These are phyloP conservation scores for Caenorhabditis sinica DNA, from an alignment of 2,888 invertebrate genomes.

Conservation along the genomic window DNA sequence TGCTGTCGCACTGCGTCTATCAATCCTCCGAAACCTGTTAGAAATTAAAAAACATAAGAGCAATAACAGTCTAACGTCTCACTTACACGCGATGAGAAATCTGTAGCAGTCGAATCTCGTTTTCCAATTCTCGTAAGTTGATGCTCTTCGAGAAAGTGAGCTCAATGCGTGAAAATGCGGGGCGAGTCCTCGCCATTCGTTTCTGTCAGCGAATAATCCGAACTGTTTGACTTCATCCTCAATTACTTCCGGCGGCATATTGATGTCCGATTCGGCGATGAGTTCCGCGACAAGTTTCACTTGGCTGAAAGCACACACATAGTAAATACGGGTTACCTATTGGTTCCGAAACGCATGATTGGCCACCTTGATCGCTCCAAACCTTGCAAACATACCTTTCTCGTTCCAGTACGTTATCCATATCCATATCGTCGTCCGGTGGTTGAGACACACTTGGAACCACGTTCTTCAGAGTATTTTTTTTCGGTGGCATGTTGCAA, in stretches of 20 bases:
- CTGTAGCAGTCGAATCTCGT: constrained; percentile 38
- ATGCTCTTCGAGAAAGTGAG: constrained; percentile 40
- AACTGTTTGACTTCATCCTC: constrained; percentile 38
- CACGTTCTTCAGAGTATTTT: not conserved
- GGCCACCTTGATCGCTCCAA: too few species aligned
- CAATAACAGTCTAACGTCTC: too few species aligned
- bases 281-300: constrained; percentile 53
- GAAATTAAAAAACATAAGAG: not conserved
- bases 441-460: not conserved
- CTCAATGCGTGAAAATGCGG: constrained; percentile 4
- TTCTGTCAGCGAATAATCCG: constrained; percentile 6
- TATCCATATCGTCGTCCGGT: not conserved
- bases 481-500: not conserved
- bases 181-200: constrained; percentile 51
- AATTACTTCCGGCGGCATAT: constrained; percentile 32
- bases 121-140: constrained; percentile 57
- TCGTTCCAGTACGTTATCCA: not conserved
- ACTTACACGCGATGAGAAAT: constrained; percentile 51
- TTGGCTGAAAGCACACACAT: constrained; percentile 14
- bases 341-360: too few species aligned
- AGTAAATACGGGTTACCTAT: too few species aligned
- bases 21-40: constrained; percentile 28
- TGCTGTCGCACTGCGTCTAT: constrained; percentile 8
- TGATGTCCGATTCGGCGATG: constrained; percentile 39
- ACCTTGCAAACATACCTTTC: not conserved